Percentiles rank a stretch among this genome's conserved stretches.
Conservation (phyloP, 1,140 invertebrate species). For the Phortica variegata region DNA sequence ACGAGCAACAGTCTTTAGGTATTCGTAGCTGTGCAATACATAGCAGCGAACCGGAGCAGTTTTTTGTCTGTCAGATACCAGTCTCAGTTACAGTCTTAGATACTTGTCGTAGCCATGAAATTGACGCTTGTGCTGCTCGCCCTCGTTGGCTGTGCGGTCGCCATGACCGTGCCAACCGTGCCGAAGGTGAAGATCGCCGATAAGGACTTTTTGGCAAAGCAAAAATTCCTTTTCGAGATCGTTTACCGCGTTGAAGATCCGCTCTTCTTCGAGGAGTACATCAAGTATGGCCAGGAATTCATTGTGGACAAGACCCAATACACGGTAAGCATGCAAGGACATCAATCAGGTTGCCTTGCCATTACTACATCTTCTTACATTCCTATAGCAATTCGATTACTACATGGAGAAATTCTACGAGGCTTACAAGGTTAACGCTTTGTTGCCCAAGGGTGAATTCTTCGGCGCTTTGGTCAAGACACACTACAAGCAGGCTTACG, state of each 20-base stretch:
- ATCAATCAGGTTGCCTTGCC: neutral
- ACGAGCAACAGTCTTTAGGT: conserved; percentile 44
- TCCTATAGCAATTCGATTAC: conserved; percentile 59
- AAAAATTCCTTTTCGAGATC: conserved; percentile 65
- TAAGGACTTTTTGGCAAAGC: conserved; percentile 58
- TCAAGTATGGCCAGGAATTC: conserved; percentile 32
- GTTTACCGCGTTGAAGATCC: conserved; percentile 62
- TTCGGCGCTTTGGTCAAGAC: conserved; percentile 65
- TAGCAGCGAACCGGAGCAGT: conserved; percentile 36
- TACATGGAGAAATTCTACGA: conserved; percentile 64
- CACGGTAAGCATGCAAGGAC: conserved; percentile 40
- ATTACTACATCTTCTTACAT: conserved; percentile 35
- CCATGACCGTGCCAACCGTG: conserved; percentile 23
- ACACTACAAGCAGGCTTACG: conserved; percentile 64
- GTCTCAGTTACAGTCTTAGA: neutral
- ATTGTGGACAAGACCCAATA: conserved; percentile 34
- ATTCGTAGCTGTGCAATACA: conserved; percentile 31
- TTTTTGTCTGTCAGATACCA: neutral
- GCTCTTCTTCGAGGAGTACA: conserved; percentile 40
- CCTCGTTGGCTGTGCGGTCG: conserved; percentile 39
- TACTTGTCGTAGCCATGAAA: conserved; percentile 32
- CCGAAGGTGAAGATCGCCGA: conserved; percentile 34
- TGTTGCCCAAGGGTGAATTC: conserved; percentile 63
- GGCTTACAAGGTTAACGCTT: conserved; percentile 60
- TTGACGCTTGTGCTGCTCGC: conserved; percentile 35